Conservation (phyloP, 23 tunicate species). For the Corella eumyota region DNA sequence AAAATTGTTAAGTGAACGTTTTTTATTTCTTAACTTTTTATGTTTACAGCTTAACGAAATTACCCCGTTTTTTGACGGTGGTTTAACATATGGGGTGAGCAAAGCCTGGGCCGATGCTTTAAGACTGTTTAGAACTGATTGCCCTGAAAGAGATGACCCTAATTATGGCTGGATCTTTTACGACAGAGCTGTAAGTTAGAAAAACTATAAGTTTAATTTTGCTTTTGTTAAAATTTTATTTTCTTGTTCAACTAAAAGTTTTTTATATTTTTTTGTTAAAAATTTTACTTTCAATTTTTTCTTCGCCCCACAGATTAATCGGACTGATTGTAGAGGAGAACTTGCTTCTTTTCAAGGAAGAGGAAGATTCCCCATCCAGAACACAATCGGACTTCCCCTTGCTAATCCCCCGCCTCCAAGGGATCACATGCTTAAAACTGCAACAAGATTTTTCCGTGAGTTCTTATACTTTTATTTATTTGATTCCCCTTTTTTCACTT, state of each 20-base stretch:
- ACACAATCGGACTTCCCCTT: conserved; percentile 52
- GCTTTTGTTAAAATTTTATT: no score
- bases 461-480: not conserved
- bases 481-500: not conserved
- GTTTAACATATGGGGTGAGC: conserved; percentile 75
- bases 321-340: conserved; percentile 64
- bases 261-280: not conserved
- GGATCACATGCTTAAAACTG: conserved; percentile 33
- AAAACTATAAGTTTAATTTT: no score
- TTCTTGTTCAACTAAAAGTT: no score
- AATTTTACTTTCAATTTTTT: not conserved
- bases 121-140: conserved; percentile 16
- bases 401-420: conserved; percentile 66
- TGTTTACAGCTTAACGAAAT: conserved; percentile 83
- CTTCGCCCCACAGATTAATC: not conserved
- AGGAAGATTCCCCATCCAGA: conserved; percentile 45
- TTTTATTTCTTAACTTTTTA: no score
- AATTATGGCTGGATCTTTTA: no score
- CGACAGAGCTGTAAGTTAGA: no score
- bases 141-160: conserved; percentile 21
- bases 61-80: conserved; percentile 76
- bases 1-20: no score
- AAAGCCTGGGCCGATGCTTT: conserved; percentile 92
- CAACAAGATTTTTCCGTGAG: conserved; percentile 37
- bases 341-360: conserved; percentile 28